A percentile compares a stretch with the other conserved stretches of the same genome.
These are phyloP conservation scores for Erethizon dorsatum DNA, from an alignment of 2,797 vertebrate species.

Conservation along the genomic window DNA sequence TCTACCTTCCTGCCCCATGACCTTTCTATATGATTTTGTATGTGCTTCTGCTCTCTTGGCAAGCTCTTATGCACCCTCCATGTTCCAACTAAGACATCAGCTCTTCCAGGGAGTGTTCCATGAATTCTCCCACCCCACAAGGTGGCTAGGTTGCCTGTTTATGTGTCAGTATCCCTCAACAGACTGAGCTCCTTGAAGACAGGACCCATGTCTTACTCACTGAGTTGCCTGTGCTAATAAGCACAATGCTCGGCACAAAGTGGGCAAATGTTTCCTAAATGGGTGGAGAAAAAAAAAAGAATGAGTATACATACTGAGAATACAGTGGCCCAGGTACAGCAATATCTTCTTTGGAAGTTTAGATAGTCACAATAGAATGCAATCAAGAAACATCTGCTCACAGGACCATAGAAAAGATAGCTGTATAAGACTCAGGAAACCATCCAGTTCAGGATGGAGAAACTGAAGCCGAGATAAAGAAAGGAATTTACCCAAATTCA, in stretches of 20 bases:
- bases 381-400: constrained; percentile 45
- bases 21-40: neutral
- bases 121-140: neutral
- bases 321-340: neutral
- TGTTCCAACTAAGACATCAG: constrained; percentile 21
- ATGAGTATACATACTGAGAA: constrained; percentile 24
- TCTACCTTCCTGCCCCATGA: neutral
- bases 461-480: neutral
- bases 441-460: constrained; percentile 39
- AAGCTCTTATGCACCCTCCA: constrained; percentile 11
- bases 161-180: neutral
- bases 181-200: constrained; percentile 52
- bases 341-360: constrained; percentile 24
- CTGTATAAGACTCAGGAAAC: neutral
- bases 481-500: neutral
- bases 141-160: neutral
- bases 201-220: neutral
- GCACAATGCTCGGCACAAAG: neutral
- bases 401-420: constrained; percentile 37
- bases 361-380: neutral
- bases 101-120: neutral
- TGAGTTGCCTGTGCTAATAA: neutral
- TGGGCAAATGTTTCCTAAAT: constrained; percentile 38
- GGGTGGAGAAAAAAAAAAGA: constrained; percentile 27
- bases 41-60: neutral